Evolutionary conservation across 2,797 vertebrate species (phyloP).

Genomic region (Percopsis omiscomaycus): DNA sequence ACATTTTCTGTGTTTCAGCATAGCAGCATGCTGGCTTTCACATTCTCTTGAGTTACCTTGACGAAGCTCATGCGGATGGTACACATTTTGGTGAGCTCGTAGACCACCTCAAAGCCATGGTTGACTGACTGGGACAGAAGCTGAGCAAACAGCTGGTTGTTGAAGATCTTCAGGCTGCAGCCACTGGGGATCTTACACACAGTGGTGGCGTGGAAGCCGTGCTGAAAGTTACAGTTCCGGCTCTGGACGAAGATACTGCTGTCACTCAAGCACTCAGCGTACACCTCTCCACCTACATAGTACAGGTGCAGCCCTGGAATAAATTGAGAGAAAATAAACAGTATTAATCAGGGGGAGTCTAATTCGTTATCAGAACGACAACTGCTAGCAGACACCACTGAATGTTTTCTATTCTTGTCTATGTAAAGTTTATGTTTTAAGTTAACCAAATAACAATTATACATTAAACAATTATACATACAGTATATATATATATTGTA

Average conservation of each 20-base stretch:
- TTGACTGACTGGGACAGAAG: constrained; percentile 95
- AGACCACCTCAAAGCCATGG: constrained; percentile 97
- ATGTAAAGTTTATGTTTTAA: too few relatives aligned
- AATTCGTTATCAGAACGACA: too few relatives aligned
- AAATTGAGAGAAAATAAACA: constrained; percentile 1
- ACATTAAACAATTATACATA: neutral
- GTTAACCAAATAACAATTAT: neutral
- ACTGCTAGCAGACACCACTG: neutral
- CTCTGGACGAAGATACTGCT: constrained; percentile 99
- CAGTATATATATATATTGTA: neutral
- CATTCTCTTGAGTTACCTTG: constrained; percentile 81
- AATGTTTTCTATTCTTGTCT: neutral
- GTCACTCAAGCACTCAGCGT: constrained; percentile 96
- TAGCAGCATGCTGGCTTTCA: neutral
- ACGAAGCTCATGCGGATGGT: constrained; percentile 98
- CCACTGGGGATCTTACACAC: constrained; percentile 99
- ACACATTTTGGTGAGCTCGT: constrained; percentile 98
- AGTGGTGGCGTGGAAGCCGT: constrained; percentile 95
- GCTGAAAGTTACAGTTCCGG: constrained; percentile 98
- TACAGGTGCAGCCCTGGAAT: constrained; percentile 90
- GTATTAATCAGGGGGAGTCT: neutral
- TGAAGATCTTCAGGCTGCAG: constrained; percentile 99
- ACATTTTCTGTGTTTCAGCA: neutral
- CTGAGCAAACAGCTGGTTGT: constrained; percentile 98
- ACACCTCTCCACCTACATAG: constrained; percentile 95